Conservation (phyloP, 2,113 vertebrate genomes). For the Zosterops borbonicus region DNA sequence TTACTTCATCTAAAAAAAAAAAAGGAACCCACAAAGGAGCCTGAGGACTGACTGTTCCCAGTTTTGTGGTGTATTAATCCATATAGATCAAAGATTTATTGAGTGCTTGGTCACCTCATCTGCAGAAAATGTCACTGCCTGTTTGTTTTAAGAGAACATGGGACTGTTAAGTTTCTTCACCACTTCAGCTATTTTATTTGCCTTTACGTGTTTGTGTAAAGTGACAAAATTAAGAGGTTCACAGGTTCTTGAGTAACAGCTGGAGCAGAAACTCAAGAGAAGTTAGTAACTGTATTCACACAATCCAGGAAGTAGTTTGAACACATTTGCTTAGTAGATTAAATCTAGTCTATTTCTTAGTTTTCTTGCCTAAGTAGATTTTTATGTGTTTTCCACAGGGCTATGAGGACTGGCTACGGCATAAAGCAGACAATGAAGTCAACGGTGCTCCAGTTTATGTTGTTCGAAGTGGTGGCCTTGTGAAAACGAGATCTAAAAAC, state of each 20-base stretch:
- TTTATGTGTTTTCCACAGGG: conserved; percentile 77
- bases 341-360: neutral
- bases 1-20: neutral
- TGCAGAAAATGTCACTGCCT: neutral
- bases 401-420: conserved; percentile 97
- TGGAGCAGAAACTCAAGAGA: neutral
- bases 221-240: neutral
- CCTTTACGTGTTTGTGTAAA: neutral
- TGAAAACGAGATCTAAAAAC: conserved; percentile 96
- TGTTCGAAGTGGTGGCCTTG: conserved; percentile 95
- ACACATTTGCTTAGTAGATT: neutral
- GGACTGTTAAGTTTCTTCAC: neutral
- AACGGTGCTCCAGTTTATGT: conserved; percentile 97
- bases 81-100: neutral
- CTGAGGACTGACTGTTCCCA: neutral
- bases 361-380: neutral
- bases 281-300: neutral
- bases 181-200: neutral
- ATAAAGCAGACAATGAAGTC: conserved; percentile 98
- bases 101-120: neutral
- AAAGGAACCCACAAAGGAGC: neutral
- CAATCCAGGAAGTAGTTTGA: neutral
- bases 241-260: neutral
- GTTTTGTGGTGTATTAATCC: neutral
- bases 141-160: neutral